A percentile compares a stretch with the other conserved stretches of the same genome.
These are phyloP conservation scores for Plebejus melissa DNA, from an alignment of 2,888 invertebrate species.

Conservation along the genomic window DNA sequence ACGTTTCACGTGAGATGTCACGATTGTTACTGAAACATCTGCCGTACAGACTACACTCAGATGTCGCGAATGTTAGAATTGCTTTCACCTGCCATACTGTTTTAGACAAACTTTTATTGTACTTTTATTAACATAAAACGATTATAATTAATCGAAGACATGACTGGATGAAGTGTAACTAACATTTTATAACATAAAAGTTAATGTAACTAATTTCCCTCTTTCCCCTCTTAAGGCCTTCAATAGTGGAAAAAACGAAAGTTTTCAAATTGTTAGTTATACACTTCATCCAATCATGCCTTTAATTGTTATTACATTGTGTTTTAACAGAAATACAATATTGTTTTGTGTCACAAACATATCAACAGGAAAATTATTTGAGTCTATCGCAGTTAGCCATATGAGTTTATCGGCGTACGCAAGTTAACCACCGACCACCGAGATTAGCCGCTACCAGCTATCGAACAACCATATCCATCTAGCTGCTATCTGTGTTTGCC, in stretches of 20 bases:
- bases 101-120: not conserved
- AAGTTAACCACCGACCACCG: constrained; percentile 2
- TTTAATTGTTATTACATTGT: not conserved
- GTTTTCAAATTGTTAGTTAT: too few species aligned
- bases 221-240: too few species aligned
- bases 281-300: too few species aligned
- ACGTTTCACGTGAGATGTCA: constrained; percentile 3
- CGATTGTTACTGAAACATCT: constrained; percentile 10
- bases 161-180: too few species aligned
- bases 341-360: not conserved
- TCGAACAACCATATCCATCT: not conserved
- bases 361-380: constrained; percentile 15
- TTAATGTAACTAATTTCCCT: too few species aligned
- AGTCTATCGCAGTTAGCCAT: not conserved
- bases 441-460: not conserved
- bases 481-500: not conserved
- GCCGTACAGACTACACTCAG: not conserved
- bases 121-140: too few species aligned
- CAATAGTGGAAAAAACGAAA: too few species aligned
- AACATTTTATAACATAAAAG: too few species aligned
- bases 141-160: too few species aligned
- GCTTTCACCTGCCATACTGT: not conserved
- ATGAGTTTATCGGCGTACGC: not conserved
- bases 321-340: not conserved
- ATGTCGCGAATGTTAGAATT: not conserved